A percentile compares a stretch with the other conserved stretches of the same genome.
Conservation (phyloP, 2,797 vertebrate genomes). For the Acomys russatus region DNA sequence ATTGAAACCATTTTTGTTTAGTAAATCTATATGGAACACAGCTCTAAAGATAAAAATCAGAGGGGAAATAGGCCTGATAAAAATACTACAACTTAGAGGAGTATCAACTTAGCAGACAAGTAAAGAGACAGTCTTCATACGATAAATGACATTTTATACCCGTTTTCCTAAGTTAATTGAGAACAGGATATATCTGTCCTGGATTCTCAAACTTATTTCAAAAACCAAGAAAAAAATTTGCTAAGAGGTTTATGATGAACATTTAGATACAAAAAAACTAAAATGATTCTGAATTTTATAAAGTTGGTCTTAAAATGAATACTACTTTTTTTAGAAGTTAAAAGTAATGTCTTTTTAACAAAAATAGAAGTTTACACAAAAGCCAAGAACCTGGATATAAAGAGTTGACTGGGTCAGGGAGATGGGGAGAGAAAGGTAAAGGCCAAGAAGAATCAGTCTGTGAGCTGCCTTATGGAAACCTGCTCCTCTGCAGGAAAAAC, state of each 20-base stretch:
- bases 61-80: background rate
- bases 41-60: background rate
- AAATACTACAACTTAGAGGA: conserved; percentile 3
- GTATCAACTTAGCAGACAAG: conserved; percentile 8
- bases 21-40: conserved; percentile 24
- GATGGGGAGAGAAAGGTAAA: background rate
- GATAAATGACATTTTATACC: background rate
- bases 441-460: background rate
- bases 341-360: conserved; percentile 30
- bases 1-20: conserved; percentile 62
- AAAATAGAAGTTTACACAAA: conserved; percentile 36
- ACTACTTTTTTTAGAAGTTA: conserved; percentile 32
- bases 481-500: background rate
- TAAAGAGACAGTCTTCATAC: conserved; percentile 7
- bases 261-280: conserved; percentile 46
- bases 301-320: conserved; percentile 59
- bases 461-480: background rate
- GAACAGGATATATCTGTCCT: conserved; percentile 39
- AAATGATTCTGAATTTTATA: conserved; percentile 52
- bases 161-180: conserved; percentile 14
- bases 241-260: conserved; percentile 41
- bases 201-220: conserved; percentile 38
- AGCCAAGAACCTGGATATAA: background rate
- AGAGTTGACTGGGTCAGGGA: background rate
- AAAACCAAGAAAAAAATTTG: conserved; percentile 70